phyloP scores from a whole-genome alignment of 2,888 invertebrate genomes.

The Acrobasis suavella region DNA sequence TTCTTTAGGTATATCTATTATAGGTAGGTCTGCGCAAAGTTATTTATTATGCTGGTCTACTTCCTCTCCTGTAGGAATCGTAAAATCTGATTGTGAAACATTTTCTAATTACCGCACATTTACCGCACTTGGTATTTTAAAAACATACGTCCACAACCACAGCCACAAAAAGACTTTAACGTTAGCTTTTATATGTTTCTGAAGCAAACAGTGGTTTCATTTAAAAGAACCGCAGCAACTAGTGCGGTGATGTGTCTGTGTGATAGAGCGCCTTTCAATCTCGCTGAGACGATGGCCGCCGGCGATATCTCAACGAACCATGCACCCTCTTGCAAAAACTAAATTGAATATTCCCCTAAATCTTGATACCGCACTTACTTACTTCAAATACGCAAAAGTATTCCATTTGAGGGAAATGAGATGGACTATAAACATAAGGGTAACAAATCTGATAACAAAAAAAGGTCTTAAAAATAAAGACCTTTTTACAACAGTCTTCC shows the following conservation, averaged over 20 bases:
- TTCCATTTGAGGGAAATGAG: slow-evolving; percentile 17
- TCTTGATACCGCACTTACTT: slow-evolving; percentile 30
- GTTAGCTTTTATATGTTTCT: neutral
- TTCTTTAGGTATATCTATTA: neutral
- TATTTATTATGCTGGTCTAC: too few relatives aligned
- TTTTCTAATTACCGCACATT: too few relatives aligned
- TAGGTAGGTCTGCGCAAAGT: neutral
- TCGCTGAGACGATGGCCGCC: slow-evolving; percentile 46
- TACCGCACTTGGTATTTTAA: too few relatives aligned
- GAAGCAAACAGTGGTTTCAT: slow-evolving; percentile 2
- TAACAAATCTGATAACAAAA: too few relatives aligned
- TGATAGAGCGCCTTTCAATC: slow-evolving; percentile 51
- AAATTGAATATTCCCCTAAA: slow-evolving; percentile 57
- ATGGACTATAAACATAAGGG: neutral
- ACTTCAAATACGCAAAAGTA: slow-evolving; percentile 22
- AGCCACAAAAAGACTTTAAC: too few relatives aligned
- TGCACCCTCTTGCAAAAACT: slow-evolving; percentile 62
- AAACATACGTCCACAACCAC: too few relatives aligned
- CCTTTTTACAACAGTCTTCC: too few relatives aligned
- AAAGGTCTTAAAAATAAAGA: too few relatives aligned
- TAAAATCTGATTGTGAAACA: too few relatives aligned
- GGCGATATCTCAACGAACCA: slow-evolving; percentile 49
- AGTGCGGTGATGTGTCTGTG: slow-evolving; percentile 42
- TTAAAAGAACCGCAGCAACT: slow-evolving; percentile 30
- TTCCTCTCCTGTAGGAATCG: too few relatives aligned